phyloP scores from a whole-genome alignment of 2,797 vertebrate genomes.

The Lophotriccus pileatus region DNA sequence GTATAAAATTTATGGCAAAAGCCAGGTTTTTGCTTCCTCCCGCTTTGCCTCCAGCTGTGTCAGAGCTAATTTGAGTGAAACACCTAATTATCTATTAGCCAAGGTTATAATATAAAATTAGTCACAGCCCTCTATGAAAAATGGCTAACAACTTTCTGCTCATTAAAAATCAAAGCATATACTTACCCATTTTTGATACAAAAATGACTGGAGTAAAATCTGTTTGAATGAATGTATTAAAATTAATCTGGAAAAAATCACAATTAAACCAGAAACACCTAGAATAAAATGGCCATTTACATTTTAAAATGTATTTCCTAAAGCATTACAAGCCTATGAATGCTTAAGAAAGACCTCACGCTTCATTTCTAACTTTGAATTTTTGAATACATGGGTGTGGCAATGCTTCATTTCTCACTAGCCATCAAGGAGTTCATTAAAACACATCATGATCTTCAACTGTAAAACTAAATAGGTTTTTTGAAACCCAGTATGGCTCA shows the following conservation, averaged over 20 bases:
- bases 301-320: background rate
- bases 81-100: slow-evolving; percentile 60
- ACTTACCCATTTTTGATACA: background rate
- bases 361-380: background rate
- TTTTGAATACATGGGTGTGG: background rate
- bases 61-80: slow-evolving; percentile 56
- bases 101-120: slow-evolving; percentile 55
- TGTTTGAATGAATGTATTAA: background rate
- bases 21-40: slow-evolving; percentile 20
- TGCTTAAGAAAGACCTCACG: background rate
- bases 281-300: background rate
- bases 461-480: background rate
- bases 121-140: slow-evolving; percentile 33
- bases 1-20: slow-evolving; percentile 34
- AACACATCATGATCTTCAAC: background rate
- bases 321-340: background rate
- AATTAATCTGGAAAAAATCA: background rate
- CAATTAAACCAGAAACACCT: background rate
- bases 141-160: slow-evolving; percentile 30
- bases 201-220: background rate
- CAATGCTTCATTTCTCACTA: background rate
- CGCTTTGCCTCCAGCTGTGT: slow-evolving; percentile 36
- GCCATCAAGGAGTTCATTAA: background rate
- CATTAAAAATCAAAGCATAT: slow-evolving; percentile 30
- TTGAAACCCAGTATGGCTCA: background rate